Conservation (phyloP, 2,113 vertebrate genomes). For the Esox niger region DNA sequence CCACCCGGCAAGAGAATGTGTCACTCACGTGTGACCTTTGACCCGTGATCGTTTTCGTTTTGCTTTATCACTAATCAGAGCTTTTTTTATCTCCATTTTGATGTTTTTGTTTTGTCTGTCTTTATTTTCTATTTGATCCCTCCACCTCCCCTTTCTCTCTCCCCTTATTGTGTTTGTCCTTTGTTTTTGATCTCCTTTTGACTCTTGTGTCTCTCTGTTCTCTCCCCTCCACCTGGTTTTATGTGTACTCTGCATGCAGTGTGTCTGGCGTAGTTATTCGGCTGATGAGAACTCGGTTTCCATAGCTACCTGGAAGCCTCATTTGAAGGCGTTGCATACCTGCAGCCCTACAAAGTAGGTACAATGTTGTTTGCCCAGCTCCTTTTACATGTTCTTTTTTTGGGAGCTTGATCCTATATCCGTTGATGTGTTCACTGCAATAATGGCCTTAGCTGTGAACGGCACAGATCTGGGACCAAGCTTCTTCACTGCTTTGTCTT, state of each 20-base stretch:
- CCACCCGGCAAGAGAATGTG: slow-evolving; percentile 65
- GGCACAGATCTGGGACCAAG: no score
- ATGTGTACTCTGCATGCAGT: slow-evolving; percentile 78
- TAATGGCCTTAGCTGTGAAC: no score
- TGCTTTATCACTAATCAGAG: slow-evolving; percentile 77
- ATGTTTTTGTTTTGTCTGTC: slow-evolving; percentile 42
- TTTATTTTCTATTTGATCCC: no score
- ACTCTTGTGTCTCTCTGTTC: slow-evolving; percentile 11
- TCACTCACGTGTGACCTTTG: slow-evolving; percentile 58
- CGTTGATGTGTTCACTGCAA: no score
- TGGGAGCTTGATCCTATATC: slow-evolving; percentile 6
- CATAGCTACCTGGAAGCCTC: slow-evolving; percentile 92
- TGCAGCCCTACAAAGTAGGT: slow-evolving; percentile 94
- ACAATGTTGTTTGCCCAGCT: slow-evolving; percentile 61
- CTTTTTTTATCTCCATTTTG: slow-evolving; percentile 62
- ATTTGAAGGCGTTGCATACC: slow-evolving; percentile 92
- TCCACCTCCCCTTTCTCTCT: slow-evolving; percentile 30
- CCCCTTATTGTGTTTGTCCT: slow-evolving; percentile 57
- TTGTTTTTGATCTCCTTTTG: slow-evolving; percentile 33
- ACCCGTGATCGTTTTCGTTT: slow-evolving; percentile 30
- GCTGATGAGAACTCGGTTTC: slow-evolving; percentile 92
- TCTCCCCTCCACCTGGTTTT: slow-evolving; percentile 33
- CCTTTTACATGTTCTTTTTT: slow-evolving; percentile 28
- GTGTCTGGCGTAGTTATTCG: slow-evolving; percentile 89
- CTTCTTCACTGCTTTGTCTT: neutral